Percentiles rank a stretch among this genome's conserved stretches.
These are phyloP conservation scores for Thalassarche chlororhynchos DNA, from an alignment of 2,113 vertebrate genomes.

Conservation along the genomic window DNA sequence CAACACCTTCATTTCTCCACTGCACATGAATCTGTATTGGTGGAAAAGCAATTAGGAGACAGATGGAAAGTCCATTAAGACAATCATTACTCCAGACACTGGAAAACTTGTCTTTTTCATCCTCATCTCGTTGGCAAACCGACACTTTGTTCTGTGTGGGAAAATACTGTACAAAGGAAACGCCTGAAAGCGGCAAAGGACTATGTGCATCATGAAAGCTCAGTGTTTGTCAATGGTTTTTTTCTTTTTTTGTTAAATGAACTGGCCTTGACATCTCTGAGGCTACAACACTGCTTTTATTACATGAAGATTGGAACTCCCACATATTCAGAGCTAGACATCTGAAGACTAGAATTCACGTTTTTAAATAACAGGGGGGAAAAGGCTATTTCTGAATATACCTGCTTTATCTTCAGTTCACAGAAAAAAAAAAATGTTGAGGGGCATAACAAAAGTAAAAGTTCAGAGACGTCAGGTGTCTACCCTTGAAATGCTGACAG, in stretches of 20 bases:
- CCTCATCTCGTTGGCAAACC: background rate
- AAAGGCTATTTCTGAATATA: background rate
- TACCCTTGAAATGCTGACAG: background rate
- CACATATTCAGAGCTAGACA: background rate
- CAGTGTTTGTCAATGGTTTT: background rate
- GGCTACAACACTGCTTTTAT: background rate
- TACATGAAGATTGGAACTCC: background rate
- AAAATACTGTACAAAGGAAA: background rate
- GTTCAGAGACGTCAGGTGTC: background rate
- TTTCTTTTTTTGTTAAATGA: background rate
- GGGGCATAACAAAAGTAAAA: background rate
- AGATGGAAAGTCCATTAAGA: background rate
- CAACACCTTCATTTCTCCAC: background rate
- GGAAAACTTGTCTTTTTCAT: background rate
- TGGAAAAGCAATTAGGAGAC: background rate
- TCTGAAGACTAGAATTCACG: background rate
- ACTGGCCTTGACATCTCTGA: background rate
- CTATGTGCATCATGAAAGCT: background rate
- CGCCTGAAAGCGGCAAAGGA: background rate
- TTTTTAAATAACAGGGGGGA: background rate
- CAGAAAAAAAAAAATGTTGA: background rate
- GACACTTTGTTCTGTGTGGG: background rate
- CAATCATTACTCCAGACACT: background rate
- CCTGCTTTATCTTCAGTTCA: background rate
- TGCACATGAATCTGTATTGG: background rate